Evolutionary conservation across 2,888 invertebrate genomes (phyloP).

Genomic region (Timandra comae): DNA sequence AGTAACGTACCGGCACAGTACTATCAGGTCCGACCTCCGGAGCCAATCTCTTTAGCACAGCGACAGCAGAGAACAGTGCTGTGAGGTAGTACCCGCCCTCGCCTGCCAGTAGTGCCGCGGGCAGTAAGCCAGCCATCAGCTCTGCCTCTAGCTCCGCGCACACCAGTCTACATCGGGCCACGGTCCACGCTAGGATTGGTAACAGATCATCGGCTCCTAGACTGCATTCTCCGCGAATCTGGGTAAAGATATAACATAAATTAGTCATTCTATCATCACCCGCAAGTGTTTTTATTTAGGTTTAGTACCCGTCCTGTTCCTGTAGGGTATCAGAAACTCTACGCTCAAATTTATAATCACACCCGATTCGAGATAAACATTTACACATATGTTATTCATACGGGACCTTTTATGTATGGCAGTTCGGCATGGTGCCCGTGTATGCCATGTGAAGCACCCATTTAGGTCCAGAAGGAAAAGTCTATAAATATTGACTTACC

Average conservation of each 20-base stretch:
- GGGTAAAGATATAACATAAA: too few species aligned
- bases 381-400: too few species aligned
- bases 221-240: conserved; percentile 83
- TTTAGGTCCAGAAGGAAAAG: too few species aligned
- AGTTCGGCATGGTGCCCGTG: too few species aligned
- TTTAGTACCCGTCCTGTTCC: too few species aligned
- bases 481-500: conserved; percentile 70
- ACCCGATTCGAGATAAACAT: too few species aligned
- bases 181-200: conserved; percentile 93
- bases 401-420: too few species aligned
- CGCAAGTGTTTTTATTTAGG: too few species aligned
- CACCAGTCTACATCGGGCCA: conserved; percentile 92
- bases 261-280: too few species aligned
- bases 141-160: conserved; percentile 97
- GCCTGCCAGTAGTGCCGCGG: conserved; percentile 92
- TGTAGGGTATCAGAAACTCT: too few species aligned
- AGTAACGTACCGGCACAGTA: conserved; percentile 54
- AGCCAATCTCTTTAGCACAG: conserved; percentile 86
- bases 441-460: too few species aligned
- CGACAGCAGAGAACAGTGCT: conserved; percentile 94
- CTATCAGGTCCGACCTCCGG: conserved; percentile 56
- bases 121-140: conserved; percentile 96
- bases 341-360: too few species aligned
- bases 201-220: conserved; percentile 93
- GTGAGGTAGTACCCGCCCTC: conserved; percentile 97